Evolutionary conservation across 2,113 vertebrate species (phyloP).

Genomic region (Clarias gariepinus): DNA sequence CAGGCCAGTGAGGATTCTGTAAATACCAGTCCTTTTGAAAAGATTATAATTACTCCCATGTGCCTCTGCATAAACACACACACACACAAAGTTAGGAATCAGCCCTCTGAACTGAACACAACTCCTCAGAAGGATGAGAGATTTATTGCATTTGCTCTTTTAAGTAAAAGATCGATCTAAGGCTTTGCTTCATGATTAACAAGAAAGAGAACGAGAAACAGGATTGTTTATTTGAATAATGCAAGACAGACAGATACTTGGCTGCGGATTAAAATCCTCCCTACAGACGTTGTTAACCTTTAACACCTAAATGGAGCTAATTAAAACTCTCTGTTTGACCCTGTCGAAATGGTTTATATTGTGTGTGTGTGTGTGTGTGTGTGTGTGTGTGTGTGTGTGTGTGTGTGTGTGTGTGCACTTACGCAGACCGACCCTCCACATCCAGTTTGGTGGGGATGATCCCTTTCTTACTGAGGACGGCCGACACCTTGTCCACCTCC

Average conservation of each 20-base stretch:
- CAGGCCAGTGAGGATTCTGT: conserved; percentile 38
- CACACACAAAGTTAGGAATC: not conserved
- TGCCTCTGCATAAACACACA: conserved; percentile 24
- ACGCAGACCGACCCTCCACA: conserved; percentile 94
- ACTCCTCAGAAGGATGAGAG: not conserved
- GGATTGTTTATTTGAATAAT: not conserved
- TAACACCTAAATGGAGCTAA: not conserved
- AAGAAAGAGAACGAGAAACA: not conserved
- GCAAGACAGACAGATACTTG: not conserved
- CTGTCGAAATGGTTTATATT: not conserved
- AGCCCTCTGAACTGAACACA: not conserved
- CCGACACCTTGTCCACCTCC: conserved; percentile 90
- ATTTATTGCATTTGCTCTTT: conserved; percentile 8
- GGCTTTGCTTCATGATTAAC: not conserved
- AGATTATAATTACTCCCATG: conserved; percentile 46
- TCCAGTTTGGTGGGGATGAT: conserved; percentile 90
- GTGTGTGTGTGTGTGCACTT: conserved; percentile 67
- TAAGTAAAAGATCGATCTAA: not conserved
- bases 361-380: not conserved
- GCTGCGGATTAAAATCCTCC: not conserved
- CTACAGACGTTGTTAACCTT: not conserved
- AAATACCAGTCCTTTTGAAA: conserved; percentile 32
- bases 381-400: not conserved
- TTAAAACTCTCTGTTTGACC: not conserved
- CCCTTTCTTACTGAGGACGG: conserved; percentile 90